A percentile compares a stretch with the other conserved stretches of the same genome.
Evolutionary conservation across 2,797 vertebrate species (phyloP).

Genomic region (Sebastes minor): DNA sequence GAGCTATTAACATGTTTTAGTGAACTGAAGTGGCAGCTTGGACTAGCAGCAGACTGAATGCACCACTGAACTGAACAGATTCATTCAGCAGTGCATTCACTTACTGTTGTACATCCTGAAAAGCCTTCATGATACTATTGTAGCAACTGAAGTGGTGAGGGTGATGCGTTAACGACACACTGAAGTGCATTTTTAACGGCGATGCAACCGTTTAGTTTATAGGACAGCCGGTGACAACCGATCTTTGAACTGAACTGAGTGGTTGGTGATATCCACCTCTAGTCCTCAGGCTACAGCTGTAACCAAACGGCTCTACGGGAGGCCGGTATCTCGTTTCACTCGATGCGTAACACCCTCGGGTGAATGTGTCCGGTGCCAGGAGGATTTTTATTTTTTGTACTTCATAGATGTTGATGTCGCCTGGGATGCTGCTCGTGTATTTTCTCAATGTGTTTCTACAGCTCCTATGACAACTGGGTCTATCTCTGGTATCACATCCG

Average conservation of each 20-base stretch:
- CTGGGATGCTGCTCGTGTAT: conserved; percentile 22
- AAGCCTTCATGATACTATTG: background rate
- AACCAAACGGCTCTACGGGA: conserved; percentile 18
- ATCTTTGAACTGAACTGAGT: background rate
- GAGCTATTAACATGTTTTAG: background rate
- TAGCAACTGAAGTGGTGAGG: background rate
- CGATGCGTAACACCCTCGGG: conserved; percentile 50
- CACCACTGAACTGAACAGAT: background rate
- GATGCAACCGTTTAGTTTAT: background rate
- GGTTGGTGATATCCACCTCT: background rate
- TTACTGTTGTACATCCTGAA: background rate
- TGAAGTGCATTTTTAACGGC: background rate
- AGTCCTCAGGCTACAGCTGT: background rate
- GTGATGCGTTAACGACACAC: background rate
- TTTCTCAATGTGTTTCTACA: background rate
- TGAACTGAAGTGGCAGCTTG: background rate
- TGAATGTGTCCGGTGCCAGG: conserved; percentile 10
- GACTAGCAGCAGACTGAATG: background rate
- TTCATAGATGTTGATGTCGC: background rate
- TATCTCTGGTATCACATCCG: background rate
- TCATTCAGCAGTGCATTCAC: too few relatives aligned
- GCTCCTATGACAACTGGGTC: conserved; percentile 6
- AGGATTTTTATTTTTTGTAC: conserved; percentile 10
- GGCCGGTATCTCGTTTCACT: background rate
- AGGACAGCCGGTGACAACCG: background rate